Base-by-base conservation (phyloP, 2,888 invertebrate species). In the Orgyia antiqua region DNA sequence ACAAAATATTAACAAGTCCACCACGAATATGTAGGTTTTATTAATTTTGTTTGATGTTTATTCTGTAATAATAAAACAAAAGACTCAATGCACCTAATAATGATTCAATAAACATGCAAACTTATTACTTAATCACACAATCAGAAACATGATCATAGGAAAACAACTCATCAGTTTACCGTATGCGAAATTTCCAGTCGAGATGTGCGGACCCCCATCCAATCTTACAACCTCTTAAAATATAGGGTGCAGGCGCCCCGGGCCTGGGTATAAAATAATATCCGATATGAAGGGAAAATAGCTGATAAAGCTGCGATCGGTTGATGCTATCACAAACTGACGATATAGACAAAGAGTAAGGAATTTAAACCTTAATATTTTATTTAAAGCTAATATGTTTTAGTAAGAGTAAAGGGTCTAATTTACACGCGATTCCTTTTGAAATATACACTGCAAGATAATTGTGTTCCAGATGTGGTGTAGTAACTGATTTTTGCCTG, bases 121-220 rank as follows among this genome's bases (percentile, higher is more conserved):
- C n/a, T n/a, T n/a, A 26, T 26, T 10, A 33, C 30, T 36, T 36
- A 37, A 38, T 39, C 28, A 31, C 20, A 31, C 20, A 39, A 39
- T 39, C 30, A 38, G 33, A 46, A 45, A 37, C 38, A 42, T 29
- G 28, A 33, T 42, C 36, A 38, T 35, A 34, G 38, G 48, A 33
- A 53, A 40, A 53, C 47, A 35, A 41, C 45, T 49, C 37, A 58
- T 56, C 49, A 43, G 44, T 49, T 49, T 37, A 57, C 40, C 58
- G 61, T 61, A 68, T 67, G 65, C 63, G 63, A 64, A 73, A 64
- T 68, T 68, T 62, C 54, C 61, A 59, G 61, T 60, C 58, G 60
- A 60, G 62, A 61, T 66, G 58, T 53, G 54, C 47, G 35, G 39
- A 35, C 33, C 53, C 47, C 50, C 43, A 48, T 55, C 48, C 68